Evolutionary conservation across 2,797 vertebrate genomes (phyloP).

Genomic region (Gymnoscopelus microlampas): DNA sequence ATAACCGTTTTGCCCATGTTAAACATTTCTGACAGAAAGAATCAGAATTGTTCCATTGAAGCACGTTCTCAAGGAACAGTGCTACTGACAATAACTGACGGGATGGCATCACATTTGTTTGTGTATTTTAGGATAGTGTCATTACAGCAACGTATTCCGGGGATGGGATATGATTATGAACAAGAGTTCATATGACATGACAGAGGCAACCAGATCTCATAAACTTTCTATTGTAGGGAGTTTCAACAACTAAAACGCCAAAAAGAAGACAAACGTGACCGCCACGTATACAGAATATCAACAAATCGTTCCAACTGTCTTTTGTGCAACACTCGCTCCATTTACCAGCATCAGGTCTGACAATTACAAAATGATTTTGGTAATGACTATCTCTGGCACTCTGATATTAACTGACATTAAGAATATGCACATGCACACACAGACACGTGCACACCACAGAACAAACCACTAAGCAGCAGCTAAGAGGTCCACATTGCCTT

Average conservation of each 20-base stretch:
- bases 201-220: too few species aligned
- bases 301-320: background rate
- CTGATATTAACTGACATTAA: constrained; percentile 46
- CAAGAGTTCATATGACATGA: too few species aligned
- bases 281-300: background rate
- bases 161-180: too few species aligned
- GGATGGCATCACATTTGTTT: background rate
- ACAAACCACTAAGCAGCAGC: constrained; percentile 45
- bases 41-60: too few species aligned
- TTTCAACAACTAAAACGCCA: background rate
- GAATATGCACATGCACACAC: constrained; percentile 9
- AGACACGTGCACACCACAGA: constrained; percentile 28
- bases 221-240: too few species aligned
- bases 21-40: too few species aligned
- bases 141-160: background rate
- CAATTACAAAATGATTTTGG: constrained; percentile 46
- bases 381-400: constrained; percentile 37
- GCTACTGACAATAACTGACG: too few species aligned
- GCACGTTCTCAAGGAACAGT: too few species aligned
- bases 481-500: constrained; percentile 72
- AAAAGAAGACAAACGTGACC: background rate
- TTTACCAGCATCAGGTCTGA: background rate
- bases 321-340: background rate
- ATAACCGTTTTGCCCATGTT: too few species aligned
- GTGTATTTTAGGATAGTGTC: background rate